These are phyloP conservation scores for Notarius lentiginosus DNA, from an alignment of 2,113 vertebrate species.

Conservation along the genomic window DNA sequence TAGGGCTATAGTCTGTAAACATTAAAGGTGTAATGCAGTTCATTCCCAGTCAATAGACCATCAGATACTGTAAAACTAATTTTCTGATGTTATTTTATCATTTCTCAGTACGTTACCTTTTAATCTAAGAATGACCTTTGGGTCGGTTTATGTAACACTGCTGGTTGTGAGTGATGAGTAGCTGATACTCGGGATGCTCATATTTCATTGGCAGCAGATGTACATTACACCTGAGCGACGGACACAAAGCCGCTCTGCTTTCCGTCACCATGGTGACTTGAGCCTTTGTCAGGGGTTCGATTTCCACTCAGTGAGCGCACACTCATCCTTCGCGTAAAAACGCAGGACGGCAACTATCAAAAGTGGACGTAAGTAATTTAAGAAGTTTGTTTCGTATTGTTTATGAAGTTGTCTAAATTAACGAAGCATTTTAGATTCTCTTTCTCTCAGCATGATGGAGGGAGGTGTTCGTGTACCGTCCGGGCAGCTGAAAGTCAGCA, in stretches of 20 bases:
- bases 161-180: neutral
- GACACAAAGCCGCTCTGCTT: constrained; percentile 23
- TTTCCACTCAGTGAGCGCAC: neutral
- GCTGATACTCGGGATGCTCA: constrained; percentile 34
- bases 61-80: neutral
- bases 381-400: neutral
- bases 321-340: neutral
- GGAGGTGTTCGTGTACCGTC: constrained; percentile 41
- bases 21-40: neutral
- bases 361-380: no score
- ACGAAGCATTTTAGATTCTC: neutral
- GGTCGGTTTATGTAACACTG: neutral
- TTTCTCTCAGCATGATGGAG: constrained; percentile 46
- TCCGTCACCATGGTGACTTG: constrained; percentile 43
- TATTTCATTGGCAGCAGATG: constrained; percentile 52
- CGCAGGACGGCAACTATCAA: neutral
- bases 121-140: neutral
- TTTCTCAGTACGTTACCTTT: neutral
- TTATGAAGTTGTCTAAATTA: neutral
- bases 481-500: constrained; percentile 61
- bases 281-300: constrained; percentile 36
- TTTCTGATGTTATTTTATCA: neutral
- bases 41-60: neutral
- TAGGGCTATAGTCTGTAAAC: neutral
- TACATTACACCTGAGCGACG: constrained; percentile 9